Evolutionary conservation across 2,888 invertebrate genomes (phyloP).

Genomic region (Apotomis betuletana): DNA sequence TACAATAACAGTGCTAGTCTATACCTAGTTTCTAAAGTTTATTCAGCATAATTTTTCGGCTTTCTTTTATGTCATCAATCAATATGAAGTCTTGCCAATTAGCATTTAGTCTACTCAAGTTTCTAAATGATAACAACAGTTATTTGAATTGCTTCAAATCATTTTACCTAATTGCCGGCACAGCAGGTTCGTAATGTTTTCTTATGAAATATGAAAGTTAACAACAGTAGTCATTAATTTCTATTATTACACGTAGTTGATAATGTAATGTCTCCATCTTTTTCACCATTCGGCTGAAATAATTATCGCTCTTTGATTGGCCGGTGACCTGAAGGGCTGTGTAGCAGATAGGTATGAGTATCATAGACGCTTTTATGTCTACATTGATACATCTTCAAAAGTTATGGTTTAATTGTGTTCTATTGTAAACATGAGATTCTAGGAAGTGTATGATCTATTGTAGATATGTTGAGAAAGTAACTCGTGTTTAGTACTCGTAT

Average conservation of each 20-base stretch:
- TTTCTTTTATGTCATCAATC: conserved; percentile 13
- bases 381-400: not conserved
- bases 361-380: not conserved
- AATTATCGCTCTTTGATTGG: conserved; percentile 7
- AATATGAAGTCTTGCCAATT: conserved; percentile 9
- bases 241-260: conserved; percentile 7
- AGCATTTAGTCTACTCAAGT: not conserved
- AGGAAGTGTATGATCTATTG: conserved; percentile 1
- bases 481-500: conserved; percentile 9
- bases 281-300: conserved; percentile 20
- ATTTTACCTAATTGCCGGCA: conserved; percentile 26
- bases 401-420: not conserved
- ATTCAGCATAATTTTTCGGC: not conserved
- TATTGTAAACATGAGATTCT: not conserved
- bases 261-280: not conserved
- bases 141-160: conserved; percentile 35
- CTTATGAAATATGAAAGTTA: conserved; percentile 31
- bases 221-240: conserved; percentile 12
- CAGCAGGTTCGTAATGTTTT: conserved; percentile 24
- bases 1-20: no score
- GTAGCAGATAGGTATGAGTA: not conserved
- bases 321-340: conserved; percentile 22
- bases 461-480: conserved; percentile 22
- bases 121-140: conserved; percentile 26
- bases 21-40: not conserved